These are phyloP conservation scores for Prionace glauca DNA, from an alignment of 2,797 vertebrate genomes.

Conservation along the genomic window DNA sequence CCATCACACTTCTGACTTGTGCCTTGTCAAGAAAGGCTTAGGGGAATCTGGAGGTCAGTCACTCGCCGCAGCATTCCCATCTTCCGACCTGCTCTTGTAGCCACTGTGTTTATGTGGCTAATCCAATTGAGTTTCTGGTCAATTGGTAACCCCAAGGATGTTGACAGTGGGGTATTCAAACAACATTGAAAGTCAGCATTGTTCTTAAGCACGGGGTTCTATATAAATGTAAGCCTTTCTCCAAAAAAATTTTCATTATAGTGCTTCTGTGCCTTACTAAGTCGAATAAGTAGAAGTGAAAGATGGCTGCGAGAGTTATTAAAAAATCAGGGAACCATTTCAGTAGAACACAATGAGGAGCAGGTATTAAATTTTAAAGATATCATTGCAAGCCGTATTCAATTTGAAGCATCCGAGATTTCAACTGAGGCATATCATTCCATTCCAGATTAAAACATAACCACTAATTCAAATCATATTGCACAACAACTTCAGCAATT, in stretches of 20 bases:
- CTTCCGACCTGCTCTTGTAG: too few species aligned
- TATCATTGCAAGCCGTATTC: not conserved
- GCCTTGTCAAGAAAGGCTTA: too few species aligned
- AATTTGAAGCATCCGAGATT: constrained; percentile 2
- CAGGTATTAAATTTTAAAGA: not conserved
- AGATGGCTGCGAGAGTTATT: not conserved
- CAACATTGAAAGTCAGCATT: too few species aligned
- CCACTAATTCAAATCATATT: not conserved
- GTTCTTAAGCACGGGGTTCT: too few species aligned
- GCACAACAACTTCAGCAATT: not conserved
- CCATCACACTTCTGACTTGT: too few species aligned
- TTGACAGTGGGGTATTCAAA: too few species aligned
- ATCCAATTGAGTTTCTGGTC: too few species aligned
- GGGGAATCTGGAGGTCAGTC: too few species aligned
- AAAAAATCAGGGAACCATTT: not conserved
- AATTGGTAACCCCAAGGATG: too few species aligned
- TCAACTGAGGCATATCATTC: not conserved
- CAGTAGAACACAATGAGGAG: not conserved
- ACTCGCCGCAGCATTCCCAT: too few species aligned
- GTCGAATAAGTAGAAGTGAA: not conserved
- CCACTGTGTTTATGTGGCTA: too few species aligned
- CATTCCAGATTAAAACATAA: not conserved
- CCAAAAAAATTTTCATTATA: not conserved
- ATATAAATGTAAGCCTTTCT: not conserved
- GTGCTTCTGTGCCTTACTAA: not conserved